A percentile compares a stretch with the other conserved stretches of the same genome.
Evolutionary conservation across 2,797 vertebrate genomes (phyloP).

Genomic region (Ctenopoma multispine): DNA sequence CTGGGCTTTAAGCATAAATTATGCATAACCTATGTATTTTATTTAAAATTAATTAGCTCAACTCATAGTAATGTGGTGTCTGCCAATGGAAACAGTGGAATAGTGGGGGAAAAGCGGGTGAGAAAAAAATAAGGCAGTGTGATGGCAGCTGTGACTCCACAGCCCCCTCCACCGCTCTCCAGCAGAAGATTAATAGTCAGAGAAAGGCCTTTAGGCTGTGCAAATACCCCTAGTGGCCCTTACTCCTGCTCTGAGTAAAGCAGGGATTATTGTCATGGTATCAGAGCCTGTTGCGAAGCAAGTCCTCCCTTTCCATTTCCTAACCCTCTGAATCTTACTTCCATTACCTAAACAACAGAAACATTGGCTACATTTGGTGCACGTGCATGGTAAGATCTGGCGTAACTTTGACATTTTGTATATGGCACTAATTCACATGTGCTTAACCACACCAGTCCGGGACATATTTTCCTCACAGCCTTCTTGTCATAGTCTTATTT

Average conservation of each 20-base stretch:
- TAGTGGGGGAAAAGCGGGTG: background rate
- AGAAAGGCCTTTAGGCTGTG: conserved; percentile 81
- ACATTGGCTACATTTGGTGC: conserved; percentile 49
- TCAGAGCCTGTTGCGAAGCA: conserved; percentile 60
- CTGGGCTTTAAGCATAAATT: conserved; percentile 82
- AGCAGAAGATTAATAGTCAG: conserved; percentile 84
- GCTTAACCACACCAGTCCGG: conserved; percentile 44
- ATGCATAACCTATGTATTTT: conserved; percentile 84
- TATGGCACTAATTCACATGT: conserved; percentile 53
- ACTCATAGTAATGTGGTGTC: conserved; percentile 66
- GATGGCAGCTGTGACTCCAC: conserved; percentile 79
- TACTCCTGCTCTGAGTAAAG: conserved; percentile 70
- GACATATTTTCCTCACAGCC: conserved; percentile 26
- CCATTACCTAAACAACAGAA: conserved; percentile 70
- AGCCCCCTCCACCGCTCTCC: conserved; percentile 72
- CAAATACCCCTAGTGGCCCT: conserved; percentile 78
- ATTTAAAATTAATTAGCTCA: conserved; percentile 85
- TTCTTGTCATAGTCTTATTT: conserved; percentile 52
- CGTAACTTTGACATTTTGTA: conserved; percentile 58
- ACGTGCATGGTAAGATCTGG: conserved; percentile 36
- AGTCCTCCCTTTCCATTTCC: conserved; percentile 57
- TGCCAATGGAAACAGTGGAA: conserved; percentile 79
- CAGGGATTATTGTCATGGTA: conserved; percentile 77
- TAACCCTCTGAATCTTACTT: conserved; percentile 56
- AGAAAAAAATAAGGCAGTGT: conserved; percentile 46